Evolutionary conservation across 92 coral and sea anemone species (phyloP).

Genomic region (Metridium senile): DNA sequence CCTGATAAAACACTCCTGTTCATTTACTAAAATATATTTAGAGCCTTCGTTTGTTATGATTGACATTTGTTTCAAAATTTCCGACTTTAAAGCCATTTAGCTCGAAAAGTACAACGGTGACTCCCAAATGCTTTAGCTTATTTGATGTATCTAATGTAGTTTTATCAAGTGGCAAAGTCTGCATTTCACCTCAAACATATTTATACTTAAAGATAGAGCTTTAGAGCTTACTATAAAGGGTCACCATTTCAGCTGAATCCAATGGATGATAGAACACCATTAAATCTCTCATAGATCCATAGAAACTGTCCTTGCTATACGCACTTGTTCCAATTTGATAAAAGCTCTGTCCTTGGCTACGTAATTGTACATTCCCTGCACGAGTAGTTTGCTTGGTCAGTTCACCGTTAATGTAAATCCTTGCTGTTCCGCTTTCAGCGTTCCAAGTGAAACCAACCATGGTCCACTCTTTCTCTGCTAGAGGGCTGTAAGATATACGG

Average conservation of each 20-base stretch:
- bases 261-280: slow-evolving; percentile 36
- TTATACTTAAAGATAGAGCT: not conserved
- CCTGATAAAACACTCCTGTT: too few relatives aligned
- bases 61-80: too few relatives aligned
- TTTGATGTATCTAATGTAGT: too few relatives aligned
- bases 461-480: slow-evolving; percentile 25
- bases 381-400: not conserved
- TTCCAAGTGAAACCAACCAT: slow-evolving; percentile 47
- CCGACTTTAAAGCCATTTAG: too few relatives aligned
- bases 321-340: slow-evolving; percentile 54
- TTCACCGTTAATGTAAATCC: slow-evolving; percentile 7
- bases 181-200: too few relatives aligned
- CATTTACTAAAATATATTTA: too few relatives aligned
- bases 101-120: too few relatives aligned
- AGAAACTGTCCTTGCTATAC: slow-evolving; percentile 31
- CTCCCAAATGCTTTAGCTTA: too few relatives aligned
- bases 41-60: too few relatives aligned
- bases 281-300: slow-evolving; percentile 51
- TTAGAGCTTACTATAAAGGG: slow-evolving; percentile 51
- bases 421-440: slow-evolving; percentile 19
- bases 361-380: not conserved
- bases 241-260: slow-evolving; percentile 19
- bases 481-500: not conserved
- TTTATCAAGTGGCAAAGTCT: too few relatives aligned
- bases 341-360: not conserved